These are phyloP conservation scores for Heliconius aoede DNA, from an alignment of 2,888 invertebrate genomes.

Conservation along the genomic window DNA sequence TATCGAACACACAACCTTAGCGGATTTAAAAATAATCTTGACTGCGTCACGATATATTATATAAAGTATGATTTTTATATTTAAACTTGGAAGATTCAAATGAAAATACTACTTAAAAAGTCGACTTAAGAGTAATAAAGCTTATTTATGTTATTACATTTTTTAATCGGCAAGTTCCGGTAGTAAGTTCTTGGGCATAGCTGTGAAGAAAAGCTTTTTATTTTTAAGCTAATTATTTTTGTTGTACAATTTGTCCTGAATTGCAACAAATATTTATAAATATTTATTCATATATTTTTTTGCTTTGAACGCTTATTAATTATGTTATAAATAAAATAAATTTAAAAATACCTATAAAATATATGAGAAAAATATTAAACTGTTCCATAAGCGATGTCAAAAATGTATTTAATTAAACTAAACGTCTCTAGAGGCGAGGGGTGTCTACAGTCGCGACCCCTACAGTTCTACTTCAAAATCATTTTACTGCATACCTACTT, in stretches of 20 bases:
- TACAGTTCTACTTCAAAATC: conserved; percentile 14
- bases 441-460: conserved; percentile 17
- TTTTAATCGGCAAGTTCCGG: too few relatives aligned
- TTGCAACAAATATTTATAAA: too few relatives aligned
- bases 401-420: conserved; percentile 22
- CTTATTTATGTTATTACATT: too few relatives aligned
- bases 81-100: too few relatives aligned
- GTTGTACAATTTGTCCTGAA: too few relatives aligned
- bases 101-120: too few relatives aligned
- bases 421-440: conserved; percentile 13
- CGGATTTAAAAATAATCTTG: accelerated
- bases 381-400: background rate
- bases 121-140: too few relatives aligned
- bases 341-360: background rate
- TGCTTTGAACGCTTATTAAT: background rate
- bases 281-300: background rate
- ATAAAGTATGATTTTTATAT: too few relatives aligned
- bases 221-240: too few relatives aligned
- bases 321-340: background rate
- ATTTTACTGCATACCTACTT: conserved; percentile 19
- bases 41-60: background rate
- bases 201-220: too few relatives aligned
- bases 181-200: too few relatives aligned
- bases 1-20: background rate
- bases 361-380: background rate